Evolutionary conservation across 2,113 vertebrate species (phyloP), one percentile per base, ranked within the genome.

Genomic region (Tringa solitaria): DNA sequence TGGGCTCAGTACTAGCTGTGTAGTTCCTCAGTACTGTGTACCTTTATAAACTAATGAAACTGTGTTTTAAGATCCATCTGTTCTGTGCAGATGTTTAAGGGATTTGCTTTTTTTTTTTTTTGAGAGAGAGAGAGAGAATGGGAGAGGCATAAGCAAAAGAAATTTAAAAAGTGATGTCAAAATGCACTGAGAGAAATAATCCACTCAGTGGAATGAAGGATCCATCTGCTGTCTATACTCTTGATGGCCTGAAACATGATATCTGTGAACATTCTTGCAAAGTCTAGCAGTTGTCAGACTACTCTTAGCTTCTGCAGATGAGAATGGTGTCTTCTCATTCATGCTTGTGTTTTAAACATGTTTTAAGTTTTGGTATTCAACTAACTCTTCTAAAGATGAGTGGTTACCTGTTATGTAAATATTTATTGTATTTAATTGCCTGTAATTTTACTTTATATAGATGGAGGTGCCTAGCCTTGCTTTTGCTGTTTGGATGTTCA

Each of bases 391-490:
- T 60, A 30, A 87, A 76, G 22, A 48, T 12, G 10, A 59, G 3
- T 17, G 9, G 13, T 74, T 16, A 68, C 27, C 20, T 84, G 14
- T 48, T 56, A 39, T 57, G 27, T 60, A 39, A 73, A 10, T 33
- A 32, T 12, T 61, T 76, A 20, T 61, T 82, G 14, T 68, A 43
- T 61, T 87, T 84, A 87, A 84, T 78, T 89, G 16, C 14, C 45
- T 87, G 18, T 84, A 70, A 67, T 56, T 78, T 90, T 79, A 46
- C 82, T 80, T 93, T 95, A 37, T 96, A 23, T 67, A 98, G 98
- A 98, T 98, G 98, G 75, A 78, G 4, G 61, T 95, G 84, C 37
- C 86, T 60, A 57, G 72, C 59, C 84, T 85, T 81, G 18, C n/a
- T 45, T 8, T 93, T 81, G 46, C 51, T 90, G 4, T 96, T 95